phyloP scores from a whole-genome alignment of 2,113 vertebrate genomes.

The Chaetodon auriga region DNA sequence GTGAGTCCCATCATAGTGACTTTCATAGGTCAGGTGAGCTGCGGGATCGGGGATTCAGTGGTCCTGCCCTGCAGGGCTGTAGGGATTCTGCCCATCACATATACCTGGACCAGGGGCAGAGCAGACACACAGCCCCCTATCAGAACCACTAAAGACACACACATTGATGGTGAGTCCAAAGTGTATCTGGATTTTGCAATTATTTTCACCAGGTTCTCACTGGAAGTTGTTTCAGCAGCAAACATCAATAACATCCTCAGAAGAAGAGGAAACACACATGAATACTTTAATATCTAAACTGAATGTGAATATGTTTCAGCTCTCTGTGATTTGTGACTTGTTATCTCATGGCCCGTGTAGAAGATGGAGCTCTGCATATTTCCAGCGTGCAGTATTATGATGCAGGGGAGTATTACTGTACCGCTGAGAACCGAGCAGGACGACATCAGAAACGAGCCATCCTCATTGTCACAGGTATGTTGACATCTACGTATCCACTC shows the following conservation, averaged over 20 bases:
- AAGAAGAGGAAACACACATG: background rate
- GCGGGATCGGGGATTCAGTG: constrained; percentile 64
- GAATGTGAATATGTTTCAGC: background rate
- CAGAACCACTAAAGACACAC: constrained; percentile 33
- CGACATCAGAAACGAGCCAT: constrained; percentile 67
- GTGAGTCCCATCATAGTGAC: constrained; percentile 83
- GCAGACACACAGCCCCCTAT: constrained; percentile 28
- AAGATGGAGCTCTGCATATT: constrained; percentile 77
- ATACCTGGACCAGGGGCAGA: constrained; percentile 76
- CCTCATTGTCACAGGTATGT: constrained; percentile 73
- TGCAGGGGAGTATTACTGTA: constrained; percentile 82
- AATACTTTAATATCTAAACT: background rate
- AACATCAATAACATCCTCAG: background rate
- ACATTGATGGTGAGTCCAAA: constrained; percentile 69
- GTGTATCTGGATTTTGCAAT: background rate
- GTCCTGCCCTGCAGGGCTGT: constrained; percentile 80
- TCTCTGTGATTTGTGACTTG: background rate
- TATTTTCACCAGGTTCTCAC: background rate
- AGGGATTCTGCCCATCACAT: constrained; percentile 81
- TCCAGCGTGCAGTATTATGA: constrained; percentile 71
- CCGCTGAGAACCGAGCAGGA: constrained; percentile 81
- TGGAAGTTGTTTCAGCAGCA: background rate
- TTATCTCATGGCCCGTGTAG: constrained; percentile 39
- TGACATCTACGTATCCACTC: background rate
- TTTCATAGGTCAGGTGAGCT: constrained; percentile 62